phyloP scores from a whole-genome alignment of 2,113 vertebrate genomes.

The human (Homo sapiens) region GRCh38 chr16:7765501-7766000 shows the following conservation, averaged over 20 bases:
- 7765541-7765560: neutral
- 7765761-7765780: neutral
- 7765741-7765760: neutral
- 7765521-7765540: conserved; percentile 10
- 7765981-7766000: neutral
- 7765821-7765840: fast-evolving
- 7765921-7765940: neutral
- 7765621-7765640: conserved; percentile 31
- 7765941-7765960: neutral
- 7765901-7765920: neutral
- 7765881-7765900: too few species aligned
- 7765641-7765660: neutral
- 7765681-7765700: neutral
- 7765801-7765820: neutral
- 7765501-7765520: conserved; percentile 48
- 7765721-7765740: neutral
- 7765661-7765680: neutral
- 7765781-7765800: neutral
- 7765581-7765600: conserved; percentile 15
- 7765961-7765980: neutral
- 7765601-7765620: conserved; percentile 45
- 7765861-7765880: neutral
- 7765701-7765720: neutral
- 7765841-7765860: fast-evolving
- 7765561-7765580: neutral